These are phyloP conservation scores for Rhipidura dahli DNA, from an alignment of 2,113 vertebrate genomes.

Conservation along the genomic window DNA sequence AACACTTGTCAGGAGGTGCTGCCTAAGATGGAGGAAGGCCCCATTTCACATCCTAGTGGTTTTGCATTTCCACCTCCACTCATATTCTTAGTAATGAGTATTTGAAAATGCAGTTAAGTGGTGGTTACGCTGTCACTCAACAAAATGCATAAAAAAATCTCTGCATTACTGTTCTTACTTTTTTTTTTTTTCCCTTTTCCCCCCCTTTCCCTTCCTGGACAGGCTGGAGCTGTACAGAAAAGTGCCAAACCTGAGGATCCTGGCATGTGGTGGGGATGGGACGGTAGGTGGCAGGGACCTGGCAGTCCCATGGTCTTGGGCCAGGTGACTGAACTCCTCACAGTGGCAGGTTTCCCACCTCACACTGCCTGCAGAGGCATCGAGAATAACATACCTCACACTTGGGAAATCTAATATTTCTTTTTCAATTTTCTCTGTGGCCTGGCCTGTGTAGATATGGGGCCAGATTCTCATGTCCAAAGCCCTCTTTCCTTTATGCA, in stretches of 20 bases:
- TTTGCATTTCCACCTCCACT: not conserved
- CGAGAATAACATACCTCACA: fast-evolving
- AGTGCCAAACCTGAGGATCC: conserved; percentile 82
- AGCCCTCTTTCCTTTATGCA: not conserved
- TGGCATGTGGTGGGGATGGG: conserved; percentile 83
- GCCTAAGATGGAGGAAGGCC: not conserved
- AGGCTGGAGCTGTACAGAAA: conserved; percentile 82
- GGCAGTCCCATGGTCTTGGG: fast-evolving
- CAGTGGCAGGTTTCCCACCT: not conserved
- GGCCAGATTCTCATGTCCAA: not conserved
- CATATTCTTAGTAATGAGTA: not conserved
- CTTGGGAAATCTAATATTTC: not conserved
- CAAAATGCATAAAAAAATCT: not conserved
- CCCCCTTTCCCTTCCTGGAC: not conserved
- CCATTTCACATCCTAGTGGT: not conserved
- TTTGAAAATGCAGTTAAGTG: not conserved
- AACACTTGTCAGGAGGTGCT: not conserved
- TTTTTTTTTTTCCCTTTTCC: not conserved
- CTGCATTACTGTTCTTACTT: not conserved
- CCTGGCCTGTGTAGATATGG: not conserved
- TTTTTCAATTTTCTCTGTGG: not conserved
- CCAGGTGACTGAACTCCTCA: not conserved
- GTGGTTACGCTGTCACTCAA: not conserved
- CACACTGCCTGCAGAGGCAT: not conserved
- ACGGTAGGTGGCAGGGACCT: conserved; percentile 65